Percentiles rank a stretch among this genome's conserved stretches.
Evolutionary conservation across 2,113 vertebrate species (phyloP).

Genomic region (Scolopax mira): DNA sequence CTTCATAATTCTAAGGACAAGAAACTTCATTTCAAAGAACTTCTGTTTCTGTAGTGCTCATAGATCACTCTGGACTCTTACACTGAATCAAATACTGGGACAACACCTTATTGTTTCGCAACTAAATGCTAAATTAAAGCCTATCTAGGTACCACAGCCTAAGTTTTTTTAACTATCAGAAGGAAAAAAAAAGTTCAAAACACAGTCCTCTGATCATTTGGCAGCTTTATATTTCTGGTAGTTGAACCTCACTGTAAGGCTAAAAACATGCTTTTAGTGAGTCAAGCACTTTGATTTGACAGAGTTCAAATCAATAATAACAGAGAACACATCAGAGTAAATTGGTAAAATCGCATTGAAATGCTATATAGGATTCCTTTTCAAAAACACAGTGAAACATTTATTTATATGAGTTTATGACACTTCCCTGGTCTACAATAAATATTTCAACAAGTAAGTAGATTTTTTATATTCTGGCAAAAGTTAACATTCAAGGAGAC

Average conservation of each 20-base stretch:
- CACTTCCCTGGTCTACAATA: neutral
- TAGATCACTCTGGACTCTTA: neutral
- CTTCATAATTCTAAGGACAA: neutral
- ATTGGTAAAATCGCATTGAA: neutral
- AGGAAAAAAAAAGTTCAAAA: neutral
- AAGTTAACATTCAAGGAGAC: neutral
- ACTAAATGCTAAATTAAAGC: neutral
- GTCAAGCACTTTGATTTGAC: neutral
- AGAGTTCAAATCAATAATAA: constrained; percentile 10
- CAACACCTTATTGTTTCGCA: neutral
- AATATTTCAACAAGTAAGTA: neutral
- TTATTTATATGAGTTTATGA: neutral
- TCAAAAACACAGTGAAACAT: neutral
- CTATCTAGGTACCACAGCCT: neutral
- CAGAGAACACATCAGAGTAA: neutral
- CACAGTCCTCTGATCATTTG: neutral
- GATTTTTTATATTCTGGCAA: neutral
- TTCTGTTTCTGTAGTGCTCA: neutral
- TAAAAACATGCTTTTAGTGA: neutral
- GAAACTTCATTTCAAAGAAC: constrained; percentile 10
- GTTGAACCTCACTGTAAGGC: neutral
- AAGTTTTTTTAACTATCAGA: neutral
- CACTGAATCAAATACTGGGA: neutral
- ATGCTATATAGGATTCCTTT: neutral
- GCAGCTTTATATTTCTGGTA: neutral